phyloP scores from a whole-genome alignment of 2,113 vertebrate species.

The Platysteira castanea region DNA sequence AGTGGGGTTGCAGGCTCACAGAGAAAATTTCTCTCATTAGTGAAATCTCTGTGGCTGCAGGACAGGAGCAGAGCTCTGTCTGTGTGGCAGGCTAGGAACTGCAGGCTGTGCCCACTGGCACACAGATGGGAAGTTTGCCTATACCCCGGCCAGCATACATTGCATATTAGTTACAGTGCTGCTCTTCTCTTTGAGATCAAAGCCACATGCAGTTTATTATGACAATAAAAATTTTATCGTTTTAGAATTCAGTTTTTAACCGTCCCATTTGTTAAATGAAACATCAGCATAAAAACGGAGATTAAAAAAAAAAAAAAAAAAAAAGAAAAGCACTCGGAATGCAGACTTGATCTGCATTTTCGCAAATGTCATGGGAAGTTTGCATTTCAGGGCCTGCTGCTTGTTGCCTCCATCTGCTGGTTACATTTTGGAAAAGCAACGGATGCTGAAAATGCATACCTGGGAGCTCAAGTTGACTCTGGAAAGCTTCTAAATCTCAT shows the following conservation, averaged over 20 bases:
- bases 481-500: neutral
- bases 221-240: neutral
- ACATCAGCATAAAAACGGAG: neutral
- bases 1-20: neutral
- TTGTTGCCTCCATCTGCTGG: slow-evolving; percentile 77
- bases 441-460: neutral
- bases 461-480: neutral
- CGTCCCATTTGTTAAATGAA: slow-evolving; percentile 9
- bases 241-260: slow-evolving; percentile 30
- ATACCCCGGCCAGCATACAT: neutral
- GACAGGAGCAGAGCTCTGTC: neutral
- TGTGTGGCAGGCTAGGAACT: neutral
- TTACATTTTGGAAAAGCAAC: slow-evolving; percentile 26
- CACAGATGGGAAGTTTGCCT: neutral
- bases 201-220: neutral
- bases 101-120: neutral
- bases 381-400: neutral
- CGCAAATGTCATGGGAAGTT: neutral
- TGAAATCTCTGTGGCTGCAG: neutral
- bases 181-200: neutral
- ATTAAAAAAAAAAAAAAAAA: neutral
- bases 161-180: neutral
- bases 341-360: neutral
- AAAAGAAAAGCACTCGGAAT: neutral
- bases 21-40: slow-evolving; percentile 25